phyloP scores from a whole-genome alignment of 2,113 vertebrate genomes.

The Naja naja region DNA sequence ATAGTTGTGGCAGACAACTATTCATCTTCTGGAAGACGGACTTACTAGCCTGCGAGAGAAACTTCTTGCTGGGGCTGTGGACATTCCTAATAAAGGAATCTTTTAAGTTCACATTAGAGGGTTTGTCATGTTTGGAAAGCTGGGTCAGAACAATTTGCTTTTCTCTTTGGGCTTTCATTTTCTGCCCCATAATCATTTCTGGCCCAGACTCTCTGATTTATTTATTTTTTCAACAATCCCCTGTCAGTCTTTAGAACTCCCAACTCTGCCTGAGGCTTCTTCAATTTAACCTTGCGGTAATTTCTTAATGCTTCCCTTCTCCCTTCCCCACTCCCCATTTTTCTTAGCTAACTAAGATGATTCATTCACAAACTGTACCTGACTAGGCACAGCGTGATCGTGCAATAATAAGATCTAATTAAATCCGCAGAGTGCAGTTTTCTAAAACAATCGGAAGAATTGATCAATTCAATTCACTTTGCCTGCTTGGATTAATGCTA shows the following conservation, averaged over 20 bases:
- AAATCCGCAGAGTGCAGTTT: not conserved
- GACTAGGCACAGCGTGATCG: not conserved
- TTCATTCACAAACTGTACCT: not conserved
- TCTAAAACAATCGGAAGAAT: not conserved
- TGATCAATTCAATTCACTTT: not conserved
- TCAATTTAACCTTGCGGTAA: not conserved
- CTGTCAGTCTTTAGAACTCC: conserved; percentile 20
- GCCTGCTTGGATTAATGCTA: rapidly evolving
- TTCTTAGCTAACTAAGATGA: conserved; percentile 8
- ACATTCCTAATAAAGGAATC: too few relatives aligned
- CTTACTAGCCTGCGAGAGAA: too few relatives aligned
- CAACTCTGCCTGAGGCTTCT: conserved; percentile 15
- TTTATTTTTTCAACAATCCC: conserved; percentile 7
- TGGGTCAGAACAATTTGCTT: too few relatives aligned
- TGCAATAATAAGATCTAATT: conserved; percentile 27
- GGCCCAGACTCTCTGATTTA: conserved; percentile 20
- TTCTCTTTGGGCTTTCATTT: not conserved
- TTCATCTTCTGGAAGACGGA: too few relatives aligned
- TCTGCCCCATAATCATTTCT: conserved; percentile 25
- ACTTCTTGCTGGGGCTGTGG: too few relatives aligned
- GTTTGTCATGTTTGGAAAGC: too few relatives aligned
- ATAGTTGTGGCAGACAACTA: too few relatives aligned
- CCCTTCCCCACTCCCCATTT: not conserved
- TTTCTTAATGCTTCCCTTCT: not conserved
- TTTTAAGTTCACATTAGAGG: too few relatives aligned